These are phyloP conservation scores for Drosophila barbarae DNA, from an alignment of 2,888 invertebrate genomes.

Conservation along the genomic window DNA sequence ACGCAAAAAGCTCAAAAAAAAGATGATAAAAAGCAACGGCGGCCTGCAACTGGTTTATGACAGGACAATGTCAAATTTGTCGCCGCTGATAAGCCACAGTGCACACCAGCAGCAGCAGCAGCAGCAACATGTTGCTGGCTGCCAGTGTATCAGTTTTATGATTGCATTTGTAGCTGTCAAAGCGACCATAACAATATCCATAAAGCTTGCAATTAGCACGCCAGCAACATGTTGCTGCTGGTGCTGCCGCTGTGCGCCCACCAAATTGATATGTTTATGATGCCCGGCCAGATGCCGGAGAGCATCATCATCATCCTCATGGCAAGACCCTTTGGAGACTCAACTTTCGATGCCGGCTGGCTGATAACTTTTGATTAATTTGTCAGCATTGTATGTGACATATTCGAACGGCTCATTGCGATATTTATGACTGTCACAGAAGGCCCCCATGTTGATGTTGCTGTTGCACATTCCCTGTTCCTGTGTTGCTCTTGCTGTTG, in stretches of 20 bases:
- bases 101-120: slow-evolving; percentile 13
- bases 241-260: slow-evolving; percentile 44
- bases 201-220: slow-evolving; percentile 71
- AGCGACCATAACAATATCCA: slow-evolving; percentile 68
- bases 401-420: slow-evolving; percentile 74
- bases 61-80: slow-evolving; percentile 71
- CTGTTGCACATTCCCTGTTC: slow-evolving; percentile 52
- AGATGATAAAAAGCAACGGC: slow-evolving; percentile 61
- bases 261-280: slow-evolving; percentile 75
- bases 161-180: slow-evolving; percentile 60
- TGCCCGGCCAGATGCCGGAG: slow-evolving; percentile 29
- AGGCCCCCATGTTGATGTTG: slow-evolving; percentile 43
- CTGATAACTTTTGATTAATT: slow-evolving; percentile 75
- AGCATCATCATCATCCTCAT: slow-evolving; percentile 5
- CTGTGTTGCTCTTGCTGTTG: slow-evolving; percentile 37
- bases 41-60: slow-evolving; percentile 67
- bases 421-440: slow-evolving; percentile 66
- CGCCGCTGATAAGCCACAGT: slow-evolving; percentile 54
- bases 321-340: slow-evolving; percentile 36
- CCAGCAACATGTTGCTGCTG: slow-evolving; percentile 66
- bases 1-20: slow-evolving; percentile 25
- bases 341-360: slow-evolving; percentile 58
- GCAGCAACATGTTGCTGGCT: slow-evolving; percentile 55
- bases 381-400: slow-evolving; percentile 74
- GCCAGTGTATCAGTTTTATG: slow-evolving; percentile 24